These are phyloP conservation scores for Ambastaia sidthimunki DNA, from an alignment of 2,797 vertebrate species.

Conservation along the genomic window DNA sequence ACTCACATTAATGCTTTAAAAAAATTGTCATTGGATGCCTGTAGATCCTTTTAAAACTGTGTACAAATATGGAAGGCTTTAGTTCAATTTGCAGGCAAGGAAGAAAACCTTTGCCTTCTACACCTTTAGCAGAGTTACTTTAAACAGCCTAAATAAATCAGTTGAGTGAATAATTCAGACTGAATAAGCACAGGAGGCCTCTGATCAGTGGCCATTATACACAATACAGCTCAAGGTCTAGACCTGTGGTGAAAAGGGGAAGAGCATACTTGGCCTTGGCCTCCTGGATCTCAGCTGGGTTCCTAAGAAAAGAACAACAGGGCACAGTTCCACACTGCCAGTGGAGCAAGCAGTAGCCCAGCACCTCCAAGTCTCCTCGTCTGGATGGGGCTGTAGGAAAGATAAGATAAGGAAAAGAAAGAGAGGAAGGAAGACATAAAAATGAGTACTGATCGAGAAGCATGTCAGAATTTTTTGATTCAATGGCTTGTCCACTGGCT, in stretches of 20 bases:
- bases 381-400: conserved; percentile 85
- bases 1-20: background rate
- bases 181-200: conserved; percentile 49
- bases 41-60: background rate
- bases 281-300: conserved; percentile 83
- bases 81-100: conserved; percentile 41
- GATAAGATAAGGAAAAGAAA: conserved; percentile 45
- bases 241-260: conserved; percentile 35
- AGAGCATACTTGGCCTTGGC: conserved; percentile 85
- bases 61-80: background rate
- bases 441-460: conserved; percentile 62
- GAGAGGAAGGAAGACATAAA: conserved; percentile 45
- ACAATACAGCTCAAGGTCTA: conserved; percentile 46
- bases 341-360: conserved; percentile 94
- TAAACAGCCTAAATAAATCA: conserved; percentile 30
- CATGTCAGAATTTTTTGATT: conserved; percentile 69
- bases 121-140: conserved; percentile 36
- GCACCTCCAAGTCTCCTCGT: conserved; percentile 91
- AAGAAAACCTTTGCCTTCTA: conserved; percentile 35
- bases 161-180: conserved; percentile 46
- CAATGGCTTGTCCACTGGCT: conserved; percentile 67
- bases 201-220: conserved; percentile 59
- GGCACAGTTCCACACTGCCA: conserved; percentile 92
- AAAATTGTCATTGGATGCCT: no score
- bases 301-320: conserved; percentile 84